phyloP scores from a whole-genome alignment of 2,113 vertebrate genomes.

The Tetraodon nigroviridis region DNA sequence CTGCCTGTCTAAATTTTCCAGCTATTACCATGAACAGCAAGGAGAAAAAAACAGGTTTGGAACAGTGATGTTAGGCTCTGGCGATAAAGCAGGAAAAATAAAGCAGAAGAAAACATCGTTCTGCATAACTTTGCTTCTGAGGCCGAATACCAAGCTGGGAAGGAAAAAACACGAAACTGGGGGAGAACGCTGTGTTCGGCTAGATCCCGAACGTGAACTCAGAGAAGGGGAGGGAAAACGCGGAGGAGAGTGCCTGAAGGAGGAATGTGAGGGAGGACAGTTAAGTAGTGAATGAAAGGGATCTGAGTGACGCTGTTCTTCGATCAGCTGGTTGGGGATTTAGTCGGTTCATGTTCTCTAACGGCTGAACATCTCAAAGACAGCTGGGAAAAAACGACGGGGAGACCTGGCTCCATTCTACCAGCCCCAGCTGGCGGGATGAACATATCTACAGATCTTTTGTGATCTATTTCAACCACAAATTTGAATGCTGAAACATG shows the following conservation, averaged over 20 bases:
- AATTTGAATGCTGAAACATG: too few relatives aligned
- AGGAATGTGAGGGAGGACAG: conserved; percentile 42
- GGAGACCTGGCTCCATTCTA: neutral
- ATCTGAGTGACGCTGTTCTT: conserved; percentile 2
- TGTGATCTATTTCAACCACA: too few relatives aligned
- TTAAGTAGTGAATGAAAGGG: conserved; percentile 25
- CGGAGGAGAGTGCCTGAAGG: conserved; percentile 13
- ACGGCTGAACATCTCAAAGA: neutral
- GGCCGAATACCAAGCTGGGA: conserved; percentile 46
- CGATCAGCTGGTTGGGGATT: conserved; percentile 9
- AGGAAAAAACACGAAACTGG: conserved; percentile 50
- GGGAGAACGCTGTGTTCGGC: conserved; percentile 59
- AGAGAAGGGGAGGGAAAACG: conserved; percentile 25
- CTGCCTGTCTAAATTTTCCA: neutral
- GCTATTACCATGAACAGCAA: conserved; percentile 14
- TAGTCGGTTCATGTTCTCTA: neutral
- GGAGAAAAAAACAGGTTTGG: conserved; percentile 15
- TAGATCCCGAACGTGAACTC: conserved; percentile 37
- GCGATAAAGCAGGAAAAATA: conserved; percentile 26
- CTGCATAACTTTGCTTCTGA: conserved; percentile 20
- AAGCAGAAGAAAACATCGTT: conserved; percentile 47
- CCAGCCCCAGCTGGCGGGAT: too few relatives aligned
- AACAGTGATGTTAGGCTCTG: conserved; percentile 34
- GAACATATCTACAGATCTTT: too few relatives aligned
- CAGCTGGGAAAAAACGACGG: neutral